Percentiles rank a stretch among this genome's conserved stretches.
phyloP scores from a whole-genome alignment of 2,797 vertebrate genomes.

The Cetoscarus ocellatus region DNA sequence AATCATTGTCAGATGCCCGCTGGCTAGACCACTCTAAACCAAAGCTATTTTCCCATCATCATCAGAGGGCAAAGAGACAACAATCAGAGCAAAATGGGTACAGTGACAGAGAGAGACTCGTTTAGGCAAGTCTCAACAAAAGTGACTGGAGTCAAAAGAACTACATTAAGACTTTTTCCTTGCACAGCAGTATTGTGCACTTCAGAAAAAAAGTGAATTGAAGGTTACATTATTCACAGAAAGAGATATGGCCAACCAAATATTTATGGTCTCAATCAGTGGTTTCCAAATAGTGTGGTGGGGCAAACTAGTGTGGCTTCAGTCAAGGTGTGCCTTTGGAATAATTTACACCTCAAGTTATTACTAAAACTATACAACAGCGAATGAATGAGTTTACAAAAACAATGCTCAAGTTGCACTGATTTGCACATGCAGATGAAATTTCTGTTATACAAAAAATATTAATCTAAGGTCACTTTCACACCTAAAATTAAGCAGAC shows the following conservation, averaged over 20 bases:
- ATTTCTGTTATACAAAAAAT: no score
- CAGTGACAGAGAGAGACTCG: conserved; percentile 39
- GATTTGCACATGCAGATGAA: no score
- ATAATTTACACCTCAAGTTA: no score
- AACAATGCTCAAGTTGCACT: no score
- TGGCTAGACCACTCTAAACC: conserved; percentile 49
- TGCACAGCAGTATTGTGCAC: not conserved
- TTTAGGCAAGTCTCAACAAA: conserved; percentile 39
- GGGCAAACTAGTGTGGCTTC: no score
- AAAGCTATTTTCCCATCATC: conserved; percentile 61
- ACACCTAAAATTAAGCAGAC: no score
- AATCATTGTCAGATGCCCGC: conserved; percentile 84
- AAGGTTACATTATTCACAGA: conserved; percentile 13
- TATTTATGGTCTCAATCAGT: no score
- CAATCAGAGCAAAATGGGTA: conserved; percentile 50
- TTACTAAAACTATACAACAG: no score
- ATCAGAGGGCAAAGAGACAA: conserved; percentile 57
- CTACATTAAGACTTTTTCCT: conserved; percentile 8
- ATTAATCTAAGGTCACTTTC: no score
- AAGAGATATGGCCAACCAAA: not conserved
- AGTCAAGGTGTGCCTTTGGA: no score
- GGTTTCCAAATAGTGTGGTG: no score
- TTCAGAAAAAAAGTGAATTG: not conserved
- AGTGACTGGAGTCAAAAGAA: conserved; percentile 39
- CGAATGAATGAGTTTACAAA: no score